These are phyloP conservation scores for Oreochromis spilurus DNA, from an alignment of 2,113 vertebrate species.

Conservation along the genomic window DNA sequence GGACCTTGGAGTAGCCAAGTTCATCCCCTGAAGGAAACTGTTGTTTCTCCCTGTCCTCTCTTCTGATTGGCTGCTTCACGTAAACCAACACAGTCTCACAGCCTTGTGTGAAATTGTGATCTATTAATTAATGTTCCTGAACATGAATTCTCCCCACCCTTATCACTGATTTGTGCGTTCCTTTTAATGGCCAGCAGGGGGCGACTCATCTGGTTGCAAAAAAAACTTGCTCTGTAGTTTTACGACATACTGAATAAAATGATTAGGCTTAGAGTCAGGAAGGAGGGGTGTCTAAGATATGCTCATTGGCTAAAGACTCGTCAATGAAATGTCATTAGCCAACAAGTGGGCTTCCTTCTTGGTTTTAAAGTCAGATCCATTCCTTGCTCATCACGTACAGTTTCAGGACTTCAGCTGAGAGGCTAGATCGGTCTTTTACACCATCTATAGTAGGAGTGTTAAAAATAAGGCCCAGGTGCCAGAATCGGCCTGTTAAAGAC, in stretches of 20 bases:
- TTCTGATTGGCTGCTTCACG: neutral
- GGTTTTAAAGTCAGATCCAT: neutral
- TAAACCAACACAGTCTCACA: neutral
- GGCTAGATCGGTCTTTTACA: neutral
- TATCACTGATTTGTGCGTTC: neutral
- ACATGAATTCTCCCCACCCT: neutral
- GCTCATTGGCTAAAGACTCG: neutral
- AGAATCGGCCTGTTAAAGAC: neutral
- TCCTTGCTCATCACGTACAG: rapidly evolving
- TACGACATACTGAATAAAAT: neutral
- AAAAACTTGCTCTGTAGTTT: neutral
- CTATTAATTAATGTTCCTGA: neutral
- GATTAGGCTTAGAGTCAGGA: neutral
- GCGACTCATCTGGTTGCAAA: neutral
- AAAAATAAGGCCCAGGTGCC: neutral
- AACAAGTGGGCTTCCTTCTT: neutral
- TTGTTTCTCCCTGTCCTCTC: neutral
- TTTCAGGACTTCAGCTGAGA: neutral
- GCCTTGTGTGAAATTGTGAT: neutral
- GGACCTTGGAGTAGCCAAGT: neutral
- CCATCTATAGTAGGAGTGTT: neutral
- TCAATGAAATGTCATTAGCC: neutral
- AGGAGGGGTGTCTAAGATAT: neutral
- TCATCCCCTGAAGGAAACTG: neutral
- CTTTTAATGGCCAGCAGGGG: neutral